Conservation (phyloP, 1,140 invertebrate genomes). For the Palaemon carinicauda region DNA sequence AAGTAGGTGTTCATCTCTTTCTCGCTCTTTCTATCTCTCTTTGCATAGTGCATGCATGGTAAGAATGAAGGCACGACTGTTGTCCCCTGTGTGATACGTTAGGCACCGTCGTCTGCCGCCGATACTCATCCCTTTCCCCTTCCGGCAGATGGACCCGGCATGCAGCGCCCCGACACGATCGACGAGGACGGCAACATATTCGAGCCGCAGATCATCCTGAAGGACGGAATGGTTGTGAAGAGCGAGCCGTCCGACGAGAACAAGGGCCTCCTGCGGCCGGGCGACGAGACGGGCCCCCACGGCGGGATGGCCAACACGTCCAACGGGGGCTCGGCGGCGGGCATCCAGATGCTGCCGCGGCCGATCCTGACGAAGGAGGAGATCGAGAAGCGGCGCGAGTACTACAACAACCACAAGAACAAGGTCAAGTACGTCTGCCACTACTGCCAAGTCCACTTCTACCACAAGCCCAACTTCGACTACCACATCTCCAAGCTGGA, state of each 20-base stretch:
- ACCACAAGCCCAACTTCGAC: slow-evolving; percentile 59
- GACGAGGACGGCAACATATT: slow-evolving; percentile 59
- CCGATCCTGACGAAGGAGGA: slow-evolving; percentile 56
- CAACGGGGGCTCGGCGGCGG: neutral
- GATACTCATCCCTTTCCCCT: neutral
- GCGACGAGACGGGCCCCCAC: neutral
- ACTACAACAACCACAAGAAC: slow-evolving; percentile 60
- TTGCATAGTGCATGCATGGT: neutral
- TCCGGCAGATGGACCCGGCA: slow-evolving; percentile 55
- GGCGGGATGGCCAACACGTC: slow-evolving; percentile 38
- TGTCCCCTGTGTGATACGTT: no score
- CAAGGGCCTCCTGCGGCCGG: neutral
- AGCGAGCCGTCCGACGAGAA: slow-evolving; percentile 46
- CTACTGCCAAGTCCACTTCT: slow-evolving; percentile 59
- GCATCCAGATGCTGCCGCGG: slow-evolving; percentile 33
- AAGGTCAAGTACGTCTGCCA: slow-evolving; percentile 59
- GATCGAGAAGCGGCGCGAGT: slow-evolving; percentile 56
- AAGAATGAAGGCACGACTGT: no score
- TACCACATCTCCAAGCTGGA: slow-evolving; percentile 58
- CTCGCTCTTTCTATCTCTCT: neutral
- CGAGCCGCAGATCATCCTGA: slow-evolving; percentile 57
- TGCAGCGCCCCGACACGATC: slow-evolving; percentile 59
- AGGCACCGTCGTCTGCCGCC: neutral
- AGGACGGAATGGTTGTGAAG: slow-evolving; percentile 57
- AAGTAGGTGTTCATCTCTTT: neutral